Evolutionary conservation across 2,113 vertebrate genomes (phyloP), one percentile per base, ranked within the genome.

Genomic region (Rissa tridactyla): DNA sequence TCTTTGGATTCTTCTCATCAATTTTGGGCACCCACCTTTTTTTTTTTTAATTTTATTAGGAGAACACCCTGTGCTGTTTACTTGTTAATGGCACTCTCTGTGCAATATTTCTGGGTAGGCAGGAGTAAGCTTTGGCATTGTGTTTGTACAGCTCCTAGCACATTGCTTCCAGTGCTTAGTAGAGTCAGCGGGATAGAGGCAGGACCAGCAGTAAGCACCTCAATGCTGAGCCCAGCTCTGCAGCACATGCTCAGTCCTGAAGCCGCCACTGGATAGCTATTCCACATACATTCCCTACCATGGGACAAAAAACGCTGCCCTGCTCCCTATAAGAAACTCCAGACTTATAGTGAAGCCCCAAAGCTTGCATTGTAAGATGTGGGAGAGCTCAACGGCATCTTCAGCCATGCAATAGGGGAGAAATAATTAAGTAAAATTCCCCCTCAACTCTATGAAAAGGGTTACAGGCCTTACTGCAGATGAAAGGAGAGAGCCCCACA

Each of bases 221-320:
- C 30, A 40, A 9, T 60, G n/a, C 32, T 84, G 30, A 84, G 30
- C 64, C 71, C 69, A 84, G 7, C n/a, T 49, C 65, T 83, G 58
- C 54, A 86, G 51, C 14, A 25, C 4, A 3, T 6, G 4, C n/a
- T 9, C 68, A 70, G 36, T 32, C 36, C 81, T 23, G 46, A 78
- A 91, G 21, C 22, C 4, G 3, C 11, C 30, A 5, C 26, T 69
- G 38, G 55, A 47, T 22, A 79, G 10, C 69, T 54, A n/a, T 65
- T 83, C 36, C 49, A 76, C 27, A 6, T 11, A 13, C 15, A 32
- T 86, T 82, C 21, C 18, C 36, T 34, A 26, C 47, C 22, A 21
- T 8, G 5, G 29, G 44, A 70, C 14, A 49, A 57, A 73, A 73
- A 36, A 0, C 0, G 0, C 23, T 76, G 2, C 22, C 9, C 47